phyloP scores from a whole-genome alignment of 2,113 vertebrate genomes.

The human region DNA sequence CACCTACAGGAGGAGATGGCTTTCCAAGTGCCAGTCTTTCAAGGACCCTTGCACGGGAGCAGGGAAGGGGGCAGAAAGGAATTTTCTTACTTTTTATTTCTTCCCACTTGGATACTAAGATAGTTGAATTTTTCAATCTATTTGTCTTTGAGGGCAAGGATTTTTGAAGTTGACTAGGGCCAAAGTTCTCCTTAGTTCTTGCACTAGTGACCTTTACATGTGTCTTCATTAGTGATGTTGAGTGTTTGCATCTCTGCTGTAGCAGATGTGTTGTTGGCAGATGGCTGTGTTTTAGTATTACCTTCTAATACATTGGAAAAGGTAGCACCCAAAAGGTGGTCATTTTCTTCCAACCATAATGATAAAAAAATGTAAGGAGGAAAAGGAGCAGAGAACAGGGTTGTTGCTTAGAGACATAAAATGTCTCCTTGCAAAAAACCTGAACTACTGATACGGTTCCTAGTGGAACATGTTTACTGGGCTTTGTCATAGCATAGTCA shows the following conservation, averaged over 20 bases:
- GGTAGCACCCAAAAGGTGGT: not conserved
- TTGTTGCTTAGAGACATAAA: not conserved
- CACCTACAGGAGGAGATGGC: not conserved
- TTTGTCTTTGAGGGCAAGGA: not conserved
- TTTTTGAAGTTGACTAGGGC: not conserved
- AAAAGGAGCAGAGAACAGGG: not conserved
- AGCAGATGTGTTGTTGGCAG: not conserved
- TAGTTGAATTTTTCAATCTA: not conserved
- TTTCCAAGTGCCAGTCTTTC: not conserved
- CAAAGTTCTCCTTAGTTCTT: constrained; percentile 2
- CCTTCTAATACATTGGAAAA: not conserved
- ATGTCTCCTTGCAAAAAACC: not conserved
- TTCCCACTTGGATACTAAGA: not conserved
- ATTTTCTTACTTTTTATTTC: not conserved
- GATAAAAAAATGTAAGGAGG: not conserved
- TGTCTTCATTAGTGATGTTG: not conserved
- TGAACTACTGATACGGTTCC: not conserved
- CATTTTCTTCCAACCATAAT: not conserved
- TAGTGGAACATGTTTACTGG: not conserved
- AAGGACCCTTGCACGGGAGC: not conserved
- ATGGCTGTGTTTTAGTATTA: not conserved
- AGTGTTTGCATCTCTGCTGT: not conserved
- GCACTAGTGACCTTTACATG: not conserved
- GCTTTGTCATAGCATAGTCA: not conserved
- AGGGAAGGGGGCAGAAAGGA: not conserved